Evolutionary conservation across 2,888 invertebrate genomes (phyloP), one percentile per base, ranked within the genome.

Genomic region (Orthosia gracilis): DNA sequence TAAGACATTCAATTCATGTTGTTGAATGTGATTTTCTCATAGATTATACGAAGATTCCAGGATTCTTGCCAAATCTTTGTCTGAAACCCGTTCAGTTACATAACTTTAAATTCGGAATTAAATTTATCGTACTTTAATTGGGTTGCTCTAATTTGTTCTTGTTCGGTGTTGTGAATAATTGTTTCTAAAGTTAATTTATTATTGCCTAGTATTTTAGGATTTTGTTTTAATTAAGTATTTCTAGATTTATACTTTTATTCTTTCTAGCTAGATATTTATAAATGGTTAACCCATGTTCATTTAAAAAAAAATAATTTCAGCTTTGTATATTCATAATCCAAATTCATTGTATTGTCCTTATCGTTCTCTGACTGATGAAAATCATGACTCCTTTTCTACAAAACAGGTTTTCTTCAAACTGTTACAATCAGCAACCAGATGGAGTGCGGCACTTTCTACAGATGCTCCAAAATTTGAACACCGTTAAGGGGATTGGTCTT

Each of bases 1-100:
- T 59, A 83, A 84, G 84, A 86, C 87, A 87, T 89, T 89, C 88
- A 87, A 88, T 90, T 90, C 88, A 88, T 90, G 90, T 88, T 84
- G 69, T 71, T 83, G 83, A 89, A 92, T 88, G 89, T 89, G 86
- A 89, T 91, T 90, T 77, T 85, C 86, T 87, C 85, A 81, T 87
- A 84, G 84, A 83, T 80, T 83, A 4, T 62, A 71, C 26, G 62
- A 75, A 66, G 31, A 89, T 91, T 90, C 84, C 81, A 87, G 88
- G 87, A 90, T 85, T 89, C 88, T 88, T 80, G 78, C 73, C 40
- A 49, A 85, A 65, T 82, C 78, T 68, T 80, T 73, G 72, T 68
- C 65, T 66, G 64, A 5, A 72, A 11, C 45, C 52, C n/a, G 17
- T 67, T 73, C 62, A 64, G 66, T 73, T 74, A 76, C 68, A 73